phyloP scores from a whole-genome alignment of 2,888 invertebrate species.

The Clistopyga incitator region DNA sequence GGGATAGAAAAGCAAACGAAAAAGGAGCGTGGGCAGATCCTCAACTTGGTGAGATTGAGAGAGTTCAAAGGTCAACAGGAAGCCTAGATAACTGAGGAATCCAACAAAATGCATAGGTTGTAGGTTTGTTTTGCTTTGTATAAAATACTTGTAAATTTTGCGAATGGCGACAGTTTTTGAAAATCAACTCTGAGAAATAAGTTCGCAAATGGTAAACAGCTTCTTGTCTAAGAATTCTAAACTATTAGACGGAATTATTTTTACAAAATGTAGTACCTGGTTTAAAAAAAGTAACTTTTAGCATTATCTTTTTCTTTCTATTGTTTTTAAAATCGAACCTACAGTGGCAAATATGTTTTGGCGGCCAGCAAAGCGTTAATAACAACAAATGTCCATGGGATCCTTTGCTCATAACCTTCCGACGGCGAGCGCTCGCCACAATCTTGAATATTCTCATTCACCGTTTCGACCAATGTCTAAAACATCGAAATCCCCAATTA shows the following conservation, averaged over 20 bases:
- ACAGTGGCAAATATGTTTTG: too few species aligned
- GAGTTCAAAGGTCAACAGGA: background rate
- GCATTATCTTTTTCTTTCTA: too few species aligned
- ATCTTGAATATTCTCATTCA: background rate
- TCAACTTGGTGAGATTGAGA: conserved; percentile 7
- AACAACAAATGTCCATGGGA: background rate
- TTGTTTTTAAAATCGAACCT: too few species aligned
- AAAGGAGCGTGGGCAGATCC: background rate
- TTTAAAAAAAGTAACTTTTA: too few species aligned
- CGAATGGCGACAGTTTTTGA: too few species aligned
- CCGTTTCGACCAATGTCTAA: background rate
- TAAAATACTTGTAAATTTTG: too few species aligned
- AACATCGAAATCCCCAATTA: background rate
- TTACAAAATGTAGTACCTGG: too few species aligned
- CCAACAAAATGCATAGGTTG: background rate
- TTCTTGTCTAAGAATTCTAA: too few species aligned
- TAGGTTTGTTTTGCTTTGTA: background rate
- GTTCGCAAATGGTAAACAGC: too few species aligned
- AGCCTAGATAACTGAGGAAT: background rate
- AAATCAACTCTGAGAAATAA: too few species aligned
- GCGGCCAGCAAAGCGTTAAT: background rate
- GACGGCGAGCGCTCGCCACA: conserved; percentile 25
- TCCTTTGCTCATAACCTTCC: conserved; percentile 18
- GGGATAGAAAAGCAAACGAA: conserved; percentile 2
- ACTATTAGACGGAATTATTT: too few species aligned